Base-by-base conservation (phyloP, 2,113 vertebrate genomes). In the Rhinopithecus roxellana region DNA sequence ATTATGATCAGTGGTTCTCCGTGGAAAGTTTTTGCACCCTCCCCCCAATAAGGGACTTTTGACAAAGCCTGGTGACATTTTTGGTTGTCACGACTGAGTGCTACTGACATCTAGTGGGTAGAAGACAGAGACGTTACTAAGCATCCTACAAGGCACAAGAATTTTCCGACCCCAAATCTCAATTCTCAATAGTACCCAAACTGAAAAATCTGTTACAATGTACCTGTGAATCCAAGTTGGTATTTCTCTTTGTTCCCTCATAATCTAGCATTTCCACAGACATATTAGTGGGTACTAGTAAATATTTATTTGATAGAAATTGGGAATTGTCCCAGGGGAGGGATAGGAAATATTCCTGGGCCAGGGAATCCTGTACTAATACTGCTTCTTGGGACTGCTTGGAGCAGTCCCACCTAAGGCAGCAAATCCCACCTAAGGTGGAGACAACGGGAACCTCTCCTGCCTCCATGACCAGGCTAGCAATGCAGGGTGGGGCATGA, bases 351-450 rank as follows among this genome's bases (percentile, higher is more conserved):
- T 45, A 38, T 23, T 70, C 74, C 30, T 13, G 16, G 45, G 9
- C 40, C 9, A 11, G 5, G 77, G 27, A 64, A 32, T 52, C 43
- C 59, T 55, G 2, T 20, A 5, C 50, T 35, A 20, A 52, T 30
- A 20, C 27, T 64, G 61, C 12, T 64, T 27, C 59, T 61, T 61
- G 59, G 5, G 25, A 61, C 59, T 61, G 25, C 25, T 27, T 12
- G 11, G 59, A 61, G 61, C 55, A 30, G 52, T 45, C 85, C 8
- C 48, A 12, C 45, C 25, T 11, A 27, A 25, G 48, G 13, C 16
- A 0, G 0, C 3, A 2, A 6, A 12, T 10, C 12, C 30, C 18
- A 14, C 2, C 27, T n/a, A 6, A 16, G 20, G 14, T n/a, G 1
- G 10, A 61, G 48, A n/a, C 22, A 5, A 16, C 12, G 13, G 74